Evolutionary conservation across 2,113 vertebrate genomes (phyloP), one percentile per base, ranked within the genome.

Genomic region (Brachypteracias leptosomus): DNA sequence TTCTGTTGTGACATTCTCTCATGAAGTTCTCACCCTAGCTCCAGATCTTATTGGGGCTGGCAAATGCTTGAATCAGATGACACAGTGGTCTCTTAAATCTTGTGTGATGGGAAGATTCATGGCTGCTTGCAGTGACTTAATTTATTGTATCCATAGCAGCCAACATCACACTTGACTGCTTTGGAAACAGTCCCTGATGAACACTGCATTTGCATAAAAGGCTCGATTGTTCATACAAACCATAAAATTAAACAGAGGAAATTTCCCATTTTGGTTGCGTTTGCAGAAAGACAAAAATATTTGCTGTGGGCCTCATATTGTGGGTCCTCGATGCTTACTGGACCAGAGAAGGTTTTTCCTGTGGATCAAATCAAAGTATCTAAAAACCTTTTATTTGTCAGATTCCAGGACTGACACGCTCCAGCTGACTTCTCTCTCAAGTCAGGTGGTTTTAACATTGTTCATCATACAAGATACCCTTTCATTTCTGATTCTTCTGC

Each of bases 91-190:
- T 92, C 29, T 73, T 85, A 73, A 42, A 61, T 85, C 79, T 85
- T 38, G 8, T 79, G 16, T 67, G 38, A 35, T 52, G 54, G 49
- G 35, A 82, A 54, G 61, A 83, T 58, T 93, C n/a, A 51, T 24
- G 52, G 52, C 73, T 93, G 81, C 38, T 57, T 77, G 62, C n/a
- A 71, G 54, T 54, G 72, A 38, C 70, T 91, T 65, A 54, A 28
- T 20, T 90, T 93, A 20, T 7, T 88, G 55, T 93, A 82, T 72
- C 66, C 90, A 80, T 85, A 93, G 85, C 76, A 96, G 87, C 70
- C 68, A 83, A 49, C 25, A 57, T 62, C 74, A 73, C 49, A 89
- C 38, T 78, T 31, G 49, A 35, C 36, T 82, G 51, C 72, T 74
- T 73, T 88, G 35, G 54, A 85, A 94, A 76, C 25, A 26, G 57